Evolutionary conservation across 2,113 vertebrate species (phyloP), one percentile per base, ranked within the genome.

Genomic region (Sorex araneus): DNA sequence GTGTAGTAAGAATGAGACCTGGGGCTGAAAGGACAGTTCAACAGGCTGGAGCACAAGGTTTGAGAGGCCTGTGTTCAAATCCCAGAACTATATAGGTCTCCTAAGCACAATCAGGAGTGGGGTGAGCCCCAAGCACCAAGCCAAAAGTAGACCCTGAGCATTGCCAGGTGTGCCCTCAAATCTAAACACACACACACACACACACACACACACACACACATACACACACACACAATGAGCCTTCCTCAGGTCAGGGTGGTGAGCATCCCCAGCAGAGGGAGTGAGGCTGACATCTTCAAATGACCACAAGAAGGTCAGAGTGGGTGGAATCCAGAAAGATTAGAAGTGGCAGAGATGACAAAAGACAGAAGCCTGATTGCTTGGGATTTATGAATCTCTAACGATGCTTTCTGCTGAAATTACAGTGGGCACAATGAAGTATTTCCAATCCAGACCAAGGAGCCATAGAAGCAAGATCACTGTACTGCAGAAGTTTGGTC

Each of bases 271-370:
- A 30, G 63, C 27, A 78, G 28, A 78, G 25, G 13, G 15, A 34
- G 50, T 71, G 3, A 6, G 3, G 40, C 0, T 6, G 3, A 7
- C 40, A 6, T 19, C 4, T 43, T 66, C 0, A 1, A 63, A 83
- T 43, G 28, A 30, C 23, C 32, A n/a, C 0, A 1, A 32, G 3
- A 6, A 81, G 19, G 23, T n/a, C 54, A 7, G 30, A 6, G 6
- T 19, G 7, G n/a, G 66, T 8, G 28, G 18, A 50, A 19, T 47
- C 47, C 75, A 43, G 9, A 0, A 50, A 71, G 11, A 2, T 1
- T 6, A 43, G 47, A 1, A 30, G 47, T 34, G 2, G 11, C 6
- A 19, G 34, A 71, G 66, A 36, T 40, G 43, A 90, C 0, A 11
- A 89, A 8, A 73, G 28, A 64, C 12, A 77, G 43, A 8, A 36